phyloP scores from a whole-genome alignment of 1,140 invertebrate genomes.

The Drosophila albomicans region DNA sequence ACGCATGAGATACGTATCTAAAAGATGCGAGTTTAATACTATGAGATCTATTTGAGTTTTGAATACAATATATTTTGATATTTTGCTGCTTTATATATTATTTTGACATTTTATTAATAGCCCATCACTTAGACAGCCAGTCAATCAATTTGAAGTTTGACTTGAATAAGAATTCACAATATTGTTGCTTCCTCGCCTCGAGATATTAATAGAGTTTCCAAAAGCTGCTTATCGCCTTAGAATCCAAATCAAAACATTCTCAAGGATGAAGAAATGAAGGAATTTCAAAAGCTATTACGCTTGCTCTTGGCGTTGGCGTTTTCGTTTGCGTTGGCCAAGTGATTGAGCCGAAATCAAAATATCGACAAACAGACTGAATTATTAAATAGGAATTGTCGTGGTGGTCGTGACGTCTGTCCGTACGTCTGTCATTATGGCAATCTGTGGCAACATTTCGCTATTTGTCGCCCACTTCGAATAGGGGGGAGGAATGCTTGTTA shows the following conservation, averaged over 20 bases:
- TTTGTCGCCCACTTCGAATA: conserved; percentile 65
- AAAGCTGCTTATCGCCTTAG: conserved; percentile 42
- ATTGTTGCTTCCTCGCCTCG: background rate
- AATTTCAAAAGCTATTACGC: conserved; percentile 19
- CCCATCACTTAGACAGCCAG: background rate
- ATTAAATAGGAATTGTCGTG: conserved; percentile 67
- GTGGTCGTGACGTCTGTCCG: conserved; percentile 13
- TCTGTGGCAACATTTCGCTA: conserved; percentile 73
- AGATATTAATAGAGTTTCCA: conserved; percentile 25
- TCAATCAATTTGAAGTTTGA: background rate
- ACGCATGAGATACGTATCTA: background rate
- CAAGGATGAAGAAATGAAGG: conserved; percentile 3
- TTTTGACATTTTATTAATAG: background rate
- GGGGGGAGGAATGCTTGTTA: background rate
- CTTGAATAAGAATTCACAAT: background rate
- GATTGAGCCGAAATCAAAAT: conserved; percentile 70
- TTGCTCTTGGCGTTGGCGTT: background rate
- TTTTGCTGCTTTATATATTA: background rate
- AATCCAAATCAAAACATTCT: conserved; percentile 39
- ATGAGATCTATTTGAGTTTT: background rate
- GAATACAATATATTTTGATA: too few relatives aligned
- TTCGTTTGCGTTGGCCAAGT: conserved; percentile 26
- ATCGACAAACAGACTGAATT: conserved; percentile 66
- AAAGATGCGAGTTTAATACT: background rate
- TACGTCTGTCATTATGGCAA: conserved; percentile 57